Conservation (phyloP, 1,140 invertebrate species). For the Acyrthosiphon pisum region DNA sequence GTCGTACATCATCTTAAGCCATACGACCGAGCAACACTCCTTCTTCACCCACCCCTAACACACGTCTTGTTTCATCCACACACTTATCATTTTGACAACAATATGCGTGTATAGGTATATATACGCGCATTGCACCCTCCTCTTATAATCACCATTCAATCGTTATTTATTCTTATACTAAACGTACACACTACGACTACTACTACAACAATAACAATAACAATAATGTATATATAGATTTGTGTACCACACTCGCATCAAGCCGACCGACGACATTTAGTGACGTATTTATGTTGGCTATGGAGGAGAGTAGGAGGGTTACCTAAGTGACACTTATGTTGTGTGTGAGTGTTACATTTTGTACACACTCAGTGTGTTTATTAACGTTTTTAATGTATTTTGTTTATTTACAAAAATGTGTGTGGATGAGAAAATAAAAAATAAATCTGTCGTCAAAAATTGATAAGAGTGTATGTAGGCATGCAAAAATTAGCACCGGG, state of each 20-base stretch:
- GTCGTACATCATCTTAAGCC: constrained; percentile 22
- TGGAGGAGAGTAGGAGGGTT: neutral
- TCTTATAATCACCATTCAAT: neutral
- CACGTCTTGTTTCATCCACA: neutral
- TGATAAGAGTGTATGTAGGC: too few relatives aligned
- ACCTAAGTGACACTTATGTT: neutral
- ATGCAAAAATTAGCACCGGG: too few relatives aligned
- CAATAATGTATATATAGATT: neutral
- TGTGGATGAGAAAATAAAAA: too few relatives aligned
- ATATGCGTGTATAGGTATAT: neutral
- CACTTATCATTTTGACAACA: constrained; percentile 2
- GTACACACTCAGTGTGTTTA: neutral
- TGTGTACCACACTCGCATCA: neutral
- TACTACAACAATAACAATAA: neutral
- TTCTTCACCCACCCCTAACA: neutral
- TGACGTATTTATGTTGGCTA: neutral
- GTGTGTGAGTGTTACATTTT: too few relatives aligned
- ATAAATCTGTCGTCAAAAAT: too few relatives aligned
- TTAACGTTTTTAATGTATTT: too few relatives aligned
- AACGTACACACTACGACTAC: neutral
- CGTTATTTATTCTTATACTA: constrained; percentile 15
- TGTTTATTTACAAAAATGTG: neutral
- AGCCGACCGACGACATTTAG: neutral
- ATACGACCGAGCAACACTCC: neutral
- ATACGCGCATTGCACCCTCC: neutral